Percentiles rank a stretch among this genome's conserved stretches.
phyloP scores from a whole-genome alignment of 92 coral and sea anemone genomes.

The Pocillopora meandrina region DNA sequence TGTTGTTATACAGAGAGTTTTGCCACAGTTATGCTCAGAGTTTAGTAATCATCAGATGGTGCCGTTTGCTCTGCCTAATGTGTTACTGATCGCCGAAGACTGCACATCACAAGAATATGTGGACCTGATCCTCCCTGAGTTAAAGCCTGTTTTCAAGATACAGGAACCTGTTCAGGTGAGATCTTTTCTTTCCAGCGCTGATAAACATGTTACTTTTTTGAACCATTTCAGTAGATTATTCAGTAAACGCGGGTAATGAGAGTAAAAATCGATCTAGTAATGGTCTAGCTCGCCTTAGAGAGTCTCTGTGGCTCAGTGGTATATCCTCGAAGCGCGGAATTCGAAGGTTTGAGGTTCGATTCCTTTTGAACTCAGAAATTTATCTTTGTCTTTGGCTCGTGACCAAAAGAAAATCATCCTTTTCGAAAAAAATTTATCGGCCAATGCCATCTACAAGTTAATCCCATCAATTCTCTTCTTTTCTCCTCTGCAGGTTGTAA shows the following conservation, averaged over 20 bases:
- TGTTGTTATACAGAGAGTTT: conserved; percentile 86
- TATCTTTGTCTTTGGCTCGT: too few species aligned
- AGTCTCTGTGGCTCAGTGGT: too few species aligned
- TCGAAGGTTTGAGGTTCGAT: too few species aligned
- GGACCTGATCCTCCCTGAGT: conserved; percentile 75
- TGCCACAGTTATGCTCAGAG: conserved; percentile 93
- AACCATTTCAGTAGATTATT: too few species aligned
- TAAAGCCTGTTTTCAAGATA: conserved; percentile 94
- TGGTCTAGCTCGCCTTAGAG: too few species aligned
- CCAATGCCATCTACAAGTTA: neutral
- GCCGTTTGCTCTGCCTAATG: conserved; percentile 95
- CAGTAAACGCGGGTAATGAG: too few species aligned
- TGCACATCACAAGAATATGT: conserved; percentile 81
- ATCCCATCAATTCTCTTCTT: neutral
- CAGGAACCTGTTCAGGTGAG: conserved; percentile 93
- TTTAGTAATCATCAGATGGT: conserved; percentile 91
- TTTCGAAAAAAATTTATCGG: too few species aligned
- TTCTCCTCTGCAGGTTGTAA: conserved; percentile 60
- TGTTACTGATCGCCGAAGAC: conserved; percentile 89
- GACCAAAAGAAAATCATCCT: too few species aligned
- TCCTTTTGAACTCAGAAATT: too few species aligned
- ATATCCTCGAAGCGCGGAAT: too few species aligned
- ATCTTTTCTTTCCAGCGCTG: neutral
- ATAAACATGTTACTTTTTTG: too few species aligned
- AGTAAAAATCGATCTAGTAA: too few species aligned